Evolutionary conservation across 2,797 vertebrate genomes (phyloP), one percentile per base, ranked within the genome.

Genomic region (Buphagus erythrorhynchus): DNA sequence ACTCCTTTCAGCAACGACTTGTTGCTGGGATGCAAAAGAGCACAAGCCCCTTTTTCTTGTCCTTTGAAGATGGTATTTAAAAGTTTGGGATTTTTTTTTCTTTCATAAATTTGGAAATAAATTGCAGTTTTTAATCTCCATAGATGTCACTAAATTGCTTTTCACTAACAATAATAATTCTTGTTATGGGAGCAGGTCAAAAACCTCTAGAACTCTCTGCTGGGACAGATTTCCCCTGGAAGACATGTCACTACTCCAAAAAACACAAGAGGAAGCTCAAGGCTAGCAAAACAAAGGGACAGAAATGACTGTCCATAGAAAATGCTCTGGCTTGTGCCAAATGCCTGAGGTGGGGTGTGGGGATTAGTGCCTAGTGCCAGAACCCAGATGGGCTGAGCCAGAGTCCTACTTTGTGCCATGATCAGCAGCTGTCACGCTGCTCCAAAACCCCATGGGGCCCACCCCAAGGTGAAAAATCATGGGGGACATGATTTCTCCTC

Each of bases 61-160:
- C 82, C 69, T 97, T 95, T 96, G 89, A 92, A 95, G 91, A 95
- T 5, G 5, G 66, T 42, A 89, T 96, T 95, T 94, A 66, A 88
- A 86, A 94, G 65, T 45, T 77, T 15, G 13, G 4, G 4, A 6
- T 11, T 6, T 46, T 86, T 73, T 46, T 66, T 77, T 5, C 38
- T 48, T 73, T 63, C 49, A 86, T 57, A 80, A 55, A 65, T 81
- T 49, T 54, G 48, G 19, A 33, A 81, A 66, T 73, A 93, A 93
- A 90, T 46, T 28, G 6, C 28, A 71, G 22, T 17, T 93, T 94
- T 94, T 73, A 59, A 46, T 81, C 45, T 81, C 55, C 51, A 40
- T 81, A 88, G 82, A 58, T 90, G 92, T 38, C 85, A 79, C 43
- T 91, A 77, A 77, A 93, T 77, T 77, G 62, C 28, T 91, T 95